phyloP scores from a whole-genome alignment of 2,113 vertebrate species.

The Malurus elegans region DNA sequence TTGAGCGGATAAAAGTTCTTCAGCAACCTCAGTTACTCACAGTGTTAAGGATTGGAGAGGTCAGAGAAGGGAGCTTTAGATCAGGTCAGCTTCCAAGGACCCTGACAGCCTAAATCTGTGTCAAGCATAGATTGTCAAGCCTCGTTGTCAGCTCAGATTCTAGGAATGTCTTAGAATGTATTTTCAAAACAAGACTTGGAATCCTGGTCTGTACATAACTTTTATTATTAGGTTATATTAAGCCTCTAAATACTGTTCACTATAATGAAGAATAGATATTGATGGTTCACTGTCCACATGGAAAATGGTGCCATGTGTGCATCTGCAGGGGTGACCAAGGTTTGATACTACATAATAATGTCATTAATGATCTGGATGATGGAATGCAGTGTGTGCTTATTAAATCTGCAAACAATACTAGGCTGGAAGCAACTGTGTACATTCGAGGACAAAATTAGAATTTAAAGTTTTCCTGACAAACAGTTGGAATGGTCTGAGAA shows the following conservation, averaged over 20 bases:
- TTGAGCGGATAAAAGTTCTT: background rate
- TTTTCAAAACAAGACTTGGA: background rate
- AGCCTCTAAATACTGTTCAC: background rate
- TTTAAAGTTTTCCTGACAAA: constrained; percentile 23
- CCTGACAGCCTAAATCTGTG: background rate
- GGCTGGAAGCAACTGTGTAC: background rate
- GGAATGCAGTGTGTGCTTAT: background rate
- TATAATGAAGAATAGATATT: background rate
- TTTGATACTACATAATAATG: background rate
- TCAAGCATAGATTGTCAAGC: background rate
- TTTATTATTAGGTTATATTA: background rate
- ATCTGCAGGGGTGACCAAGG: background rate
- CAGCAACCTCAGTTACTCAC: background rate
- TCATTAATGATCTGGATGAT: constrained; percentile 16
- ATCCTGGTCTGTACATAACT: background rate
- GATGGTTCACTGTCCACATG: background rate
- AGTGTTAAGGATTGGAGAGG: background rate
- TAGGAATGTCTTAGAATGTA: background rate
- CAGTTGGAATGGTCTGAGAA: background rate
- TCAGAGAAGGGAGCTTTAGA: background rate
- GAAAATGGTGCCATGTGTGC: background rate
- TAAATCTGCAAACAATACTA: constrained; percentile 20
- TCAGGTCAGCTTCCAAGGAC: background rate
- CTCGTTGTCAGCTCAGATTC: background rate
- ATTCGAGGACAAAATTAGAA: constrained; percentile 12